phyloP scores from a whole-genome alignment of 2,797 vertebrate species.

The Otolemur crassicaudatus region DNA sequence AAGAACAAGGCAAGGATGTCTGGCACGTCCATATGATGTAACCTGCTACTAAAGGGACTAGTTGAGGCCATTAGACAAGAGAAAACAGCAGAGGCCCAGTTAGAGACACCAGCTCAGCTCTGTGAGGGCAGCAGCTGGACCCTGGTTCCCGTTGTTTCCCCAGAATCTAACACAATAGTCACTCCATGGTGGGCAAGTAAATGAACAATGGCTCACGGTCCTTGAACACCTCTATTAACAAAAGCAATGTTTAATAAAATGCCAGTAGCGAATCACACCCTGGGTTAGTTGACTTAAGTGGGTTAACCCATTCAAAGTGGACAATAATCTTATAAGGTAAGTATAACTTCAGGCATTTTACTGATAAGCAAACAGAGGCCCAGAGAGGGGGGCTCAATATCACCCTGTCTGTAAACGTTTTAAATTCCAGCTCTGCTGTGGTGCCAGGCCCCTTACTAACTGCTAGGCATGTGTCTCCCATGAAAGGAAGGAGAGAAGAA shows the following conservation, averaged over 20 bases:
- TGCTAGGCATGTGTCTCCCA: accelerated
- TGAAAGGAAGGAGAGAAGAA: background rate
- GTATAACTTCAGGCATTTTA: background rate
- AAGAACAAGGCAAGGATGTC: background rate
- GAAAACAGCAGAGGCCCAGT: background rate
- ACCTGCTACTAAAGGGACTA: background rate
- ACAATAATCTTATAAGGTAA: background rate
- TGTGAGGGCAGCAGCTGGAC: background rate
- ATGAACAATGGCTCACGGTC: background rate
- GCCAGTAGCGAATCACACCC: background rate
- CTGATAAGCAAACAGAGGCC: background rate
- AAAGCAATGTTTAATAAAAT: background rate
- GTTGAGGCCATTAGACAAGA: background rate
- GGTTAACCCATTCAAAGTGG: background rate
- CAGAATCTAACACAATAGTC: background rate
- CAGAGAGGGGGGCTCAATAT: background rate
- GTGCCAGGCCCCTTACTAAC: background rate
- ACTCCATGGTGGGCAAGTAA: background rate
- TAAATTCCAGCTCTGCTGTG: background rate
- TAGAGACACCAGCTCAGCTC: background rate
- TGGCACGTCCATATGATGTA: background rate
- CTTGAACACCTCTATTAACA: background rate
- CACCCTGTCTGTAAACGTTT: background rate
- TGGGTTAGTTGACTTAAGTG: background rate
- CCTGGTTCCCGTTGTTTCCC: background rate